Evolutionary conservation across 2,113 vertebrate genomes (phyloP), one percentile per base, ranked within the genome.

Genomic region (Xenotilapia longispinis): DNA sequence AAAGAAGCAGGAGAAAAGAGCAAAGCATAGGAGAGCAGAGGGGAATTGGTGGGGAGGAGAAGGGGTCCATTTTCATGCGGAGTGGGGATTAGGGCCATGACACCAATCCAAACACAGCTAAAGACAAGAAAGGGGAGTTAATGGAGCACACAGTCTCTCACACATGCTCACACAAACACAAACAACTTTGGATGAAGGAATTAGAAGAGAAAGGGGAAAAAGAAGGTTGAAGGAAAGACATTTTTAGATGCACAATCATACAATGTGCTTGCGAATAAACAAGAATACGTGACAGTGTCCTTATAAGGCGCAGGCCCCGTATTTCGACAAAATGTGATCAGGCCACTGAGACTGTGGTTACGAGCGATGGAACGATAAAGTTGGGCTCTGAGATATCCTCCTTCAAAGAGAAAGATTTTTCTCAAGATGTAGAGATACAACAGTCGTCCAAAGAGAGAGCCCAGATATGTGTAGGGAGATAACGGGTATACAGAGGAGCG

Each of bases 91-190:
- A 92, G 85, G 94, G 92, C 45, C 91, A 90, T 92, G 95, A 96
- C 94, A 94, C 89, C 92, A 95, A 94, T 96, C 94, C 94, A 92
- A 94, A 94, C 93, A 93, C 83, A 91, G 88, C 93, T 93, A 92
- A 95, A 93, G 86, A 95, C 88, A 81, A 83, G 90, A 88, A 91
- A 88, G 75, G 33, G 58, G 86, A 95, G 88, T 90, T 93, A 94
- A 95, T 95, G 90, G 94, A 92, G 91, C 91, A 82, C 38, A 86
- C 53, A 38, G 6, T 60, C 40, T 80, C 19, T 73, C 45, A 68
- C 47, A 42, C 23, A 63, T 31, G 12, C 55, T 49, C 49, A 82
- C 21, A 85, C 40, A 68, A 68, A 68, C 21, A 87, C 45, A 40
- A 68, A 68, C 75, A 51, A 92, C 58, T 82, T 83, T 45, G 70